Percentiles rank a stretch among this genome's conserved stretches.
These are phyloP conservation scores for Rhegmatorhina hoffmannsi DNA, from an alignment of 2,113 vertebrate genomes.

Conservation along the genomic window DNA sequence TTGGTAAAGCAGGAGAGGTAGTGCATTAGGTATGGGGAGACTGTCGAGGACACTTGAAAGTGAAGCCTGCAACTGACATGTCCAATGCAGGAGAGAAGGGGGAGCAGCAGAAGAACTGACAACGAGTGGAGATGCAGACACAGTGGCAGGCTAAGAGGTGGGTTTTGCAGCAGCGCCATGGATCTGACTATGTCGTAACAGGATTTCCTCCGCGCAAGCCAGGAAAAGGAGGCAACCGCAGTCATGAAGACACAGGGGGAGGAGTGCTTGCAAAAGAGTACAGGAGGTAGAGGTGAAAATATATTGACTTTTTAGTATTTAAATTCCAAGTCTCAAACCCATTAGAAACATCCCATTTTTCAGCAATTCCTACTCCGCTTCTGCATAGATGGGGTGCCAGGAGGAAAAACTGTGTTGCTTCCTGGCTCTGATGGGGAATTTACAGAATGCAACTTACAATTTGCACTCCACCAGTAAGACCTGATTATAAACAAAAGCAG, in stretches of 20 bases:
- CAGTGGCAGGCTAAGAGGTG: background rate
- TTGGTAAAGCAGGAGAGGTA: background rate
- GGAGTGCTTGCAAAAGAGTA: background rate
- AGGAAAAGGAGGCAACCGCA: constrained; percentile 32
- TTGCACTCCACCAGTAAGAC: background rate
- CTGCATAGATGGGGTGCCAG: background rate
- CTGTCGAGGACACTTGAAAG: background rate
- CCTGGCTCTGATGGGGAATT: constrained; percentile 3
- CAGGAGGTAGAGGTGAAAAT: background rate
- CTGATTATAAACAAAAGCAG: background rate
- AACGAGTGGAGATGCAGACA: background rate
- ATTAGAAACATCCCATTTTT: background rate
- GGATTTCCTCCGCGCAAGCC: constrained; percentile 23
- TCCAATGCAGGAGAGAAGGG: rapidly evolving
- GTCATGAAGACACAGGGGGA: background rate
- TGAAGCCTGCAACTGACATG: background rate
- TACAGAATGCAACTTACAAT: background rate
- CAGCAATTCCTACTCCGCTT: constrained; percentile 9
- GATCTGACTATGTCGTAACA: background rate
- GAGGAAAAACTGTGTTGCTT: background rate
- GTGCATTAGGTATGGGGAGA: rapidly evolving
- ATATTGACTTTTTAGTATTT: background rate
- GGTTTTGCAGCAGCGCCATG: background rate
- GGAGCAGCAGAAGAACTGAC: background rate
- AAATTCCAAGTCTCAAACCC: background rate